Percentiles rank a stretch among this genome's conserved stretches.
Evolutionary conservation across 2,113 vertebrate species (phyloP).

Genomic region (Sphaerodactylus townsendi): DNA sequence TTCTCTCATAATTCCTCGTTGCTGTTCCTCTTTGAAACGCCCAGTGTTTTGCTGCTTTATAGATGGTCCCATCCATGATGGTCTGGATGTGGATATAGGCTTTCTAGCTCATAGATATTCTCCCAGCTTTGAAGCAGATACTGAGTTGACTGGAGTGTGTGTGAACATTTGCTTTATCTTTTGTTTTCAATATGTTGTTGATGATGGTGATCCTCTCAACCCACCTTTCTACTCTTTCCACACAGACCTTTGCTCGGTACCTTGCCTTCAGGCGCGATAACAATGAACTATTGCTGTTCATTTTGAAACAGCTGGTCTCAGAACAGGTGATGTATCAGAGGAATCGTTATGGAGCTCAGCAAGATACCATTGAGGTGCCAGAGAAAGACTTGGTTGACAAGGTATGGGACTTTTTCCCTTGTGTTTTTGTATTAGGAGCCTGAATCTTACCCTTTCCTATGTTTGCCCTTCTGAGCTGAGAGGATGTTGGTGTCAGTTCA

Average conservation of each 20-base stretch:
- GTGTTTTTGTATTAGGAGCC: not conserved
- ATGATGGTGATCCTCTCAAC: rapidly evolving
- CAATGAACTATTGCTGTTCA: conserved; percentile 95
- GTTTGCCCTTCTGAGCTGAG: not conserved
- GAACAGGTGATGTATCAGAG: conserved; percentile 94
- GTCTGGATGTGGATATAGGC: rapidly evolving
- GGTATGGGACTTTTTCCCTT: conserved; percentile 65
- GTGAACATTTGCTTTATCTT: not conserved
- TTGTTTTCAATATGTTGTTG: rapidly evolving
- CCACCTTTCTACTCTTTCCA: not conserved
- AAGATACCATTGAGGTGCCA: conserved; percentile 86
- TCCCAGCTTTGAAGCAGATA: not conserved
- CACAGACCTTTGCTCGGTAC: conserved; percentile 92
- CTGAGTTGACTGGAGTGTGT: not conserved
- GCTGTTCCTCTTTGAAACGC: not conserved
- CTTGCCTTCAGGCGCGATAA: conserved; percentile 94
- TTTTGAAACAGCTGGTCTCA: conserved; percentile 93
- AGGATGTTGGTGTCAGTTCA: not conserved
- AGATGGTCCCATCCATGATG: not conserved
- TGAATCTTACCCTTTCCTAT: not conserved
- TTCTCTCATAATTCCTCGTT: rapidly evolving
- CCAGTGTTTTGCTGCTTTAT: rapidly evolving
- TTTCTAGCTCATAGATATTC: not conserved
- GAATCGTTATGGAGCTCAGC: conserved; percentile 92
- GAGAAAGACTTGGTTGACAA: conserved; percentile 96